Percentiles rank a stretch among this genome's conserved stretches.
phyloP scores from a whole-genome alignment of 2,888 invertebrate species.

The Chironomus tentans region DNA sequence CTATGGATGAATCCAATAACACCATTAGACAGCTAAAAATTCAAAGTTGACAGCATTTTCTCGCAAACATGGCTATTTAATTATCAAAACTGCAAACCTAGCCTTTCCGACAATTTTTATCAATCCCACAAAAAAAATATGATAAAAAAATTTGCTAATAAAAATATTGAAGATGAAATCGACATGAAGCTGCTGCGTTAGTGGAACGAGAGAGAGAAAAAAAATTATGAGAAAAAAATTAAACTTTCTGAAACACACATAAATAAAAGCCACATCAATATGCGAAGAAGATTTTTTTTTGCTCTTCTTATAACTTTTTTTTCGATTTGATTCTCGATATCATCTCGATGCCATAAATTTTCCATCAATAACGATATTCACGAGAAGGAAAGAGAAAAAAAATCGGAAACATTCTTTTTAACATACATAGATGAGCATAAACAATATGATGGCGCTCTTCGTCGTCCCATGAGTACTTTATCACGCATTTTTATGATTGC shows the following conservation, averaged over 20 bases:
- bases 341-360: slow-evolving; percentile 23
- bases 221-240: slow-evolving; percentile 25
- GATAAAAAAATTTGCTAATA: not conserved
- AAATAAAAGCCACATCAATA: slow-evolving; percentile 26
- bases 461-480: slow-evolving; percentile 14
- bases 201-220: not conserved
- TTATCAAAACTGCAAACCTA: not conserved
- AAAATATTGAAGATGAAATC: not conserved
- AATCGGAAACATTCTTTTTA: not conserved
- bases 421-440: not conserved
- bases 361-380: slow-evolving; percentile 17
- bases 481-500: slow-evolving; percentile 26
- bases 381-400: not conserved
- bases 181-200: not conserved
- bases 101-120: not conserved
- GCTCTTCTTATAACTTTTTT: not conserved
- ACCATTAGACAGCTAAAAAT: too few species aligned
- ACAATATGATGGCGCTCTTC: not conserved
- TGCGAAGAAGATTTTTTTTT: slow-evolving; percentile 17
- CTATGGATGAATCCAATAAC: too few species aligned
- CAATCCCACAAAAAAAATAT: not conserved
- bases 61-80: too few species aligned
- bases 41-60: too few species aligned
- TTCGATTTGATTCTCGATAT: slow-evolving; percentile 7
- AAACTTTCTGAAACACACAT: slow-evolving; percentile 22